Conservation (phyloP, 1,140 invertebrate genomes). For the Physella acuta region DNA sequence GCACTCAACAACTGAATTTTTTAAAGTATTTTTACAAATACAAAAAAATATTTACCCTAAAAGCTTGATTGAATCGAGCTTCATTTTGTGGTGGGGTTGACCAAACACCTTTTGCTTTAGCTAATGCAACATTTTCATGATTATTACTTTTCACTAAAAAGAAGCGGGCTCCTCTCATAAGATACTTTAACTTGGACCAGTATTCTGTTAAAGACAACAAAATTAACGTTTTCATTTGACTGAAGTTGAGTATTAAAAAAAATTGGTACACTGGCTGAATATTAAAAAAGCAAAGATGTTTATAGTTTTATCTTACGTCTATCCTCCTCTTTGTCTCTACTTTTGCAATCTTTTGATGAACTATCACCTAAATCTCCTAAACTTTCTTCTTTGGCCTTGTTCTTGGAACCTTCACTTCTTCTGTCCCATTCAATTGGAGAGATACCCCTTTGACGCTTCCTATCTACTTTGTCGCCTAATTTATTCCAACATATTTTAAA, state of each 20-base stretch:
- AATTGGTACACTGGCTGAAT: background rate
- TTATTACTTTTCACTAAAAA: constrained; percentile 98
- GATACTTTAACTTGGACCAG: constrained; percentile 77
- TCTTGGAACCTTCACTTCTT: constrained; percentile 39
- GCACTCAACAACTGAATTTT: background rate
- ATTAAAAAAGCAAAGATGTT: background rate
- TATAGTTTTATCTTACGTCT: constrained; percentile 17
- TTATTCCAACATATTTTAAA: background rate
- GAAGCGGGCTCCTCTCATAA: constrained; percentile 92
- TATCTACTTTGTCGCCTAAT: constrained; percentile 25
- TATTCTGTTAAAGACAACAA: too few species aligned
- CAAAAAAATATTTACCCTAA: constrained; percentile 61
- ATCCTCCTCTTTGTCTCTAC: constrained; percentile 17
- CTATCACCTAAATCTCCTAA: constrained; percentile 1
- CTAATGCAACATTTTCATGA: constrained; percentile 91
- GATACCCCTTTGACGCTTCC: constrained; percentile 44
- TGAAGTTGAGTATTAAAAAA: background rate
- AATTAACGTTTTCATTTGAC: too few species aligned
- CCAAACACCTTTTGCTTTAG: constrained; percentile 93
- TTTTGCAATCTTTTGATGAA: constrained; percentile 19
- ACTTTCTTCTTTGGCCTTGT: constrained; percentile 29
- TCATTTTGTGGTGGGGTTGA: constrained; percentile 96
- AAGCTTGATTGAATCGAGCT: constrained; percentile 92
- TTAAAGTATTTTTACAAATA: background rate
- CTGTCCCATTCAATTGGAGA: constrained; percentile 57